phyloP scores from a whole-genome alignment of 2,113 vertebrate genomes.

The Heteronetta atricapilla region DNA sequence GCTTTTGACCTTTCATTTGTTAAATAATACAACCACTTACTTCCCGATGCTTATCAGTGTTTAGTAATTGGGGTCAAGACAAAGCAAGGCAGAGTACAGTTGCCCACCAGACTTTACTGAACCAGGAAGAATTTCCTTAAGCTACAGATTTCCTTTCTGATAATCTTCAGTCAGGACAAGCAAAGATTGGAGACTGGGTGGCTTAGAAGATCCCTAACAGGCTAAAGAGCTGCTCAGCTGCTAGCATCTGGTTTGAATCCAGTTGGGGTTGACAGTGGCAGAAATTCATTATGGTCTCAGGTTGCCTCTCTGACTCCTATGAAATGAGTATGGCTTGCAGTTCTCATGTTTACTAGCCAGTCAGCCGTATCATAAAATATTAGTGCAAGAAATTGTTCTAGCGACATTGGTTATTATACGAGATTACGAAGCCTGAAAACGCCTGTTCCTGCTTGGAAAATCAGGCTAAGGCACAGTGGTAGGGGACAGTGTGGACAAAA shows the following conservation, averaged over 20 bases:
- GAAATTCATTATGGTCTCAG: conserved; percentile 33
- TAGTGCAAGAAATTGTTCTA: not conserved
- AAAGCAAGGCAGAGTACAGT: conserved; percentile 48
- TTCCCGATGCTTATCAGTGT: conserved; percentile 59
- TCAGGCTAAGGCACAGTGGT: not conserved
- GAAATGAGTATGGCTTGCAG: not conserved
- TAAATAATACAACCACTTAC: conserved; percentile 71
- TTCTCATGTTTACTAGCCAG: not conserved
- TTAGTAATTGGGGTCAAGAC: conserved; percentile 71
- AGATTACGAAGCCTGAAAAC: not conserved
- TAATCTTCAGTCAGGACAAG: conserved; percentile 34
- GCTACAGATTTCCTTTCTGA: conserved; percentile 50
- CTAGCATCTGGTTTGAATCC: conserved; percentile 67
- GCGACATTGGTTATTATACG: not conserved
- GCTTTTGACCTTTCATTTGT: conserved; percentile 71
- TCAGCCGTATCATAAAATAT: not conserved
- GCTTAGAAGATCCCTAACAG: conserved; percentile 8
- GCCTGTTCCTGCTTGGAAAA: not conserved
- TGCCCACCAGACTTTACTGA: conserved; percentile 29
- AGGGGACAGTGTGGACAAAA: not conserved
- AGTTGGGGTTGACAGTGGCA: conserved; percentile 26
- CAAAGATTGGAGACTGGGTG: conserved; percentile 36
- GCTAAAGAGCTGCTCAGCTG: conserved; percentile 46
- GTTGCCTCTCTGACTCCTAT: not conserved
- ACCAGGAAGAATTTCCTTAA: conserved; percentile 59